Evolutionary conservation across 2,888 invertebrate species (phyloP).

Genomic region (Rhyacophila evoluta): DNA sequence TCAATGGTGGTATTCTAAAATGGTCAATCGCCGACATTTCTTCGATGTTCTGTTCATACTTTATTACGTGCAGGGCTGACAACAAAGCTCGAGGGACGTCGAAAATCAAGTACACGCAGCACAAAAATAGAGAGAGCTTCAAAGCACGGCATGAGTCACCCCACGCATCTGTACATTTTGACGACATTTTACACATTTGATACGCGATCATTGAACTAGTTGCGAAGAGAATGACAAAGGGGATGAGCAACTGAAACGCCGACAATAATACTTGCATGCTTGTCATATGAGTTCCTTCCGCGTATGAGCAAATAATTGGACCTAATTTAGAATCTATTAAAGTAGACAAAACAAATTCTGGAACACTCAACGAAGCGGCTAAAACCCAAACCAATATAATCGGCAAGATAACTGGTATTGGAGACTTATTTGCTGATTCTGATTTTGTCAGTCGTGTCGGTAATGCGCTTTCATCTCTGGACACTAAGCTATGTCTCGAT

Average conservation of each 20-base stretch:
- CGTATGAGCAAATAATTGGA: constrained; percentile 66
- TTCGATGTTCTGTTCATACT: constrained; percentile 48
- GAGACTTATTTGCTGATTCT: constrained; percentile 58
- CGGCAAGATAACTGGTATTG: constrained; percentile 68
- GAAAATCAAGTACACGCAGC: constrained; percentile 60
- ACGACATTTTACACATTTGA: constrained; percentile 60
- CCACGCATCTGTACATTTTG: background rate
- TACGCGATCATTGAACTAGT: constrained; percentile 60
- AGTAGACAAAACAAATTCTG: constrained; percentile 70
- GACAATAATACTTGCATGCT: constrained; percentile 64
- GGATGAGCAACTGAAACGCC: constrained; percentile 64
- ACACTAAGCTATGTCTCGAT: constrained; percentile 67
- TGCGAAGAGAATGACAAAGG: constrained; percentile 61
- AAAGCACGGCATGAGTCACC: constrained; percentile 59
- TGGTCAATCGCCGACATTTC: constrained; percentile 32
- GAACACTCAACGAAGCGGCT: constrained; percentile 71
- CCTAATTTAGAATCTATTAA: constrained; percentile 63
- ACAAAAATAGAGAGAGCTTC: constrained; percentile 64
- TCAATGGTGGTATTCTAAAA: constrained; percentile 48
- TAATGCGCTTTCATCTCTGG: constrained; percentile 63
- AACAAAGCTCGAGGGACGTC: constrained; percentile 63
- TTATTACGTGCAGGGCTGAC: constrained; percentile 61
- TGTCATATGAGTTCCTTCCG: constrained; percentile 67
- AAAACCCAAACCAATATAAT: constrained; percentile 72
- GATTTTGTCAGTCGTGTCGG: constrained; percentile 58